phyloP scores from a whole-genome alignment of 2,888 invertebrate genomes.

The Amphipoea oculea region DNA sequence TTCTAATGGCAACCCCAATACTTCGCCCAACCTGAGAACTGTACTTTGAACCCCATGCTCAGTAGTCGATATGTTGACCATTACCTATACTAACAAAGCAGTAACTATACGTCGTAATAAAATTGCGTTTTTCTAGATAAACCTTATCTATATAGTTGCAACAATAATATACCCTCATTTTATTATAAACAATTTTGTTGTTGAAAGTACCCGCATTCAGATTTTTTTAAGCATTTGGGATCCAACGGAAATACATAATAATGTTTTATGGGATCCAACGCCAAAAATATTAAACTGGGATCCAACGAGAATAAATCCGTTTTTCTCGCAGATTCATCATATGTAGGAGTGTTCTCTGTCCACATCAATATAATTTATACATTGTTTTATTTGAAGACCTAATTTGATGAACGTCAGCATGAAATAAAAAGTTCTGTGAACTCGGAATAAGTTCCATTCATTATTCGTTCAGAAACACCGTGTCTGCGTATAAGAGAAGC shows the following conservation, averaged over 20 bases:
- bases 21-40: background rate
- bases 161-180: too few species aligned
- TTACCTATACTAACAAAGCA: background rate
- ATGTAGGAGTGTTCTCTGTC: too few species aligned
- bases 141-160: too few species aligned
- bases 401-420: background rate
- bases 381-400: background rate
- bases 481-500: background rate
- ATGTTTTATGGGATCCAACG: too few species aligned
- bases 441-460: background rate
- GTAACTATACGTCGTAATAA: background rate
- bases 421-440: too few species aligned
- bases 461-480: background rate
- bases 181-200: too few species aligned
- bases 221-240: too few species aligned
- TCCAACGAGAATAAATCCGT: too few species aligned
- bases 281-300: too few species aligned
- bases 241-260: too few species aligned
- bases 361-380: background rate
- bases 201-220: too few species aligned
- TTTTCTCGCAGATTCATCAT: background rate
- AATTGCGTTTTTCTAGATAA: background rate
- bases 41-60: background rate
- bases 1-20: background rate
- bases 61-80: background rate